phyloP scores from a whole-genome alignment of 2,888 invertebrate species.

The Eulithis testata region DNA sequence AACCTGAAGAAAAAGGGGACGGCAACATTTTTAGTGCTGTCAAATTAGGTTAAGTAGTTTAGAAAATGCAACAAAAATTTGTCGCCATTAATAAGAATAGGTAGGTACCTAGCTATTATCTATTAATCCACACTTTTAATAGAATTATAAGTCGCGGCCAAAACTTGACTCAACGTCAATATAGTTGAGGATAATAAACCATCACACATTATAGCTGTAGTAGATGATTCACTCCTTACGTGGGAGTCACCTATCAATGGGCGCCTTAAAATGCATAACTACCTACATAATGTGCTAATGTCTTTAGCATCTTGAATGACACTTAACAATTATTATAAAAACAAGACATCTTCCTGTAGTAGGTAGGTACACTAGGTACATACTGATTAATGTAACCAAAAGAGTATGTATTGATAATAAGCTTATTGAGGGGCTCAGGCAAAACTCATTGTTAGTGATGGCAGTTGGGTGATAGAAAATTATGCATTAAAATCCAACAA shows the following conservation, averaged over 20 bases:
- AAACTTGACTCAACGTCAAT: constrained; percentile 47
- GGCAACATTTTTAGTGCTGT: no score
- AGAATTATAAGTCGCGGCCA: constrained; percentile 40
- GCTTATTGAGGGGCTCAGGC: constrained; percentile 42
- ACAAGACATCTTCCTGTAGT: not conserved
- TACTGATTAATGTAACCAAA: not conserved
- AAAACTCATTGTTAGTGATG: constrained; percentile 57
- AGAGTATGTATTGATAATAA: constrained; percentile 1
- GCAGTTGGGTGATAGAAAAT: constrained; percentile 41
- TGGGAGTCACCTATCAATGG: constrained; percentile 44
- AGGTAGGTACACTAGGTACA: no score
- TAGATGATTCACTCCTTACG: constrained; percentile 51
- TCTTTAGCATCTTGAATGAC: constrained; percentile 22
- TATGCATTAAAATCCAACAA: constrained; percentile 40
- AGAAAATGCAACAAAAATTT: no score
- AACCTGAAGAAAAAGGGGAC: no score
- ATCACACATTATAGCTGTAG: constrained; percentile 39
- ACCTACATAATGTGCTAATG: constrained; percentile 27
- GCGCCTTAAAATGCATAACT: constrained; percentile 30
- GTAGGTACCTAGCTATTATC: no score
- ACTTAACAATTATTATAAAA: constrained; percentile 4
- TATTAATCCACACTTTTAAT: constrained; percentile 42
- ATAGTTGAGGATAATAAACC: constrained; percentile 34
- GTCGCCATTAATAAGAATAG: no score
- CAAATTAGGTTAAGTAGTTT: no score